Base-by-base conservation (phyloP, 2,888 invertebrate genomes). In the Eupithecia subumbrata region DNA sequence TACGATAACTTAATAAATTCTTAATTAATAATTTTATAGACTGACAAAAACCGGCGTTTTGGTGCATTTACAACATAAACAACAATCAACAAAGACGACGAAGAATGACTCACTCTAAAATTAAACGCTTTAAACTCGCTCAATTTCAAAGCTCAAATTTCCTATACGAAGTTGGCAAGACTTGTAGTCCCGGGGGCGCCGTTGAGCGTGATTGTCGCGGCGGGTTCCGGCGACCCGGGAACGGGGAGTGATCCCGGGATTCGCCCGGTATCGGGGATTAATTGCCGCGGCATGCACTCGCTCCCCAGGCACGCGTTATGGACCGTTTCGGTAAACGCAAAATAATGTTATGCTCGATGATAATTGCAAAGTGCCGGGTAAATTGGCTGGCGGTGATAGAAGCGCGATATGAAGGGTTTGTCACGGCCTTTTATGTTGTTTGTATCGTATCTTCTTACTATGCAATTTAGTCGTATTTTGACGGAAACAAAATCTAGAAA, bases 161-260 rank as follows among this genome's bases (percentile, higher is more conserved):
- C 71, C 70, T 56, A 76, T 52, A 74, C 71, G 76, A 72, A 79
- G 84, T 82, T 93, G 88, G 91, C 91, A 89, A 93, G 94, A 94
- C 88, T 93, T 91, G 88, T 84, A 82, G 87, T 94, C 94, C 92
- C 94, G 77, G 79, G 94, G 93, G 94, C 86, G 90, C 92, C 88
- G 87, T 94, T 93, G 83, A 73, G 85, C 67, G 87, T 92, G 93
- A 94, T 94, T 94, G 94, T 94, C 94, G 93, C 90, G 90, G 90
- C 87, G 92, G 60, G 87, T 90, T 82, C 79, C 78, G 79, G 73
- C 66, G 40, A 73, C 78, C 79, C 82, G 76, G 78, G 45, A 77
- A 71, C 76, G 81, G 81, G 78, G 80, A 77, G 76, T 76, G n/a
- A 66, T 71, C 79, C 83, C 45, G 71, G 56, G 45, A 64, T 30